Conservation (phyloP, 2,797 vertebrate species). For the Halcyon leucocephala region DNA sequence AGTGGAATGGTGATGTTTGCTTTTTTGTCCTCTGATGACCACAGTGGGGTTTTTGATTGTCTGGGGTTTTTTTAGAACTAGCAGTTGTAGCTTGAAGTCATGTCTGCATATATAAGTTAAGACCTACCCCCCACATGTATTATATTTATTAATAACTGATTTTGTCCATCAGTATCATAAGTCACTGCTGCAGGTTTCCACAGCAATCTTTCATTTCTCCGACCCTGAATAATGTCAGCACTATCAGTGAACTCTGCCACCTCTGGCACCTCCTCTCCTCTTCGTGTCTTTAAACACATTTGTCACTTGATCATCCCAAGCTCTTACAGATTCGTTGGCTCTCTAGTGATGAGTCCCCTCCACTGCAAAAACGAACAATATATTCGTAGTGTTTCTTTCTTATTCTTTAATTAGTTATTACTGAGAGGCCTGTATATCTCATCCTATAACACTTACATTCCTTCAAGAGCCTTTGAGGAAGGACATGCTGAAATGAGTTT, state of each 20-base stretch:
- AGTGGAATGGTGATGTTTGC: neutral
- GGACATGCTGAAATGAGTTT: neutral
- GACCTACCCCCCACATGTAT: fast-evolving
- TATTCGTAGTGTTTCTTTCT: neutral
- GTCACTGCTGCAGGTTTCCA: neutral
- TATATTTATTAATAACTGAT: neutral
- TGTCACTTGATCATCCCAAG: neutral
- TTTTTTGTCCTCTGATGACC: neutral
- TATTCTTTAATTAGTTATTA: neutral
- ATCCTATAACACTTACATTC: neutral
- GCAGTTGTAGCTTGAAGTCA: neutral
- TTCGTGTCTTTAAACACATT: neutral
- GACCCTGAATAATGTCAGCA: neutral
- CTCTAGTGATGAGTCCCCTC: neutral
- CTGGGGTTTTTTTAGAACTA: neutral
- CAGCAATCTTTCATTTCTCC: neutral
- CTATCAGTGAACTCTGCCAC: neutral
- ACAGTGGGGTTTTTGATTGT: neutral
- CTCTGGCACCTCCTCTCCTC: neutral
- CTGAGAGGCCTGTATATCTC: neutral
- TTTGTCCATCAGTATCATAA: neutral
- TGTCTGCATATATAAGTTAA: neutral
- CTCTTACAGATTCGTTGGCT: neutral
- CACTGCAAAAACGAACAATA: neutral
- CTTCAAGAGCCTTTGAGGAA: neutral